Evolutionary conservation across 2,888 invertebrate species (phyloP), one percentile per base, ranked within the genome.

Genomic region (Podotricha telesiphe): DNA sequence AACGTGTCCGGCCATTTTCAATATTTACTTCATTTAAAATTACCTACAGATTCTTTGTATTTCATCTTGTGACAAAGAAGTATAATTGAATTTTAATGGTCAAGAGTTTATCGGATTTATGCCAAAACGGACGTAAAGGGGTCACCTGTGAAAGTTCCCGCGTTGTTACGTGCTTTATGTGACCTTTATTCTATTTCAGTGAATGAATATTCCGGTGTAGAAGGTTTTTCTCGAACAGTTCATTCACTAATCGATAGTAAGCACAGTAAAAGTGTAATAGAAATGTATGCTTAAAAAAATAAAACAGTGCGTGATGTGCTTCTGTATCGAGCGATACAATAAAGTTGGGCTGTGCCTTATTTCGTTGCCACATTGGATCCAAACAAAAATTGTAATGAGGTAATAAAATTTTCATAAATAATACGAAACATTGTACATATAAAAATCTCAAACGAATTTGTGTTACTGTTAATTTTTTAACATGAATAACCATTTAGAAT

Each of bases 291-390:
- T 55, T 74, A 62, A 68, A 68, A 47, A 40, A 58, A 42, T 64
- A 63, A 73, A 73, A 70, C 67, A 74, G 75, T 78, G 79, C 85
- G 86, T 86, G 80, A 87, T 88, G 87, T 83, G 80, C 77, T 76
- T 79, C 74, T 77, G 80, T 80, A 77, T 74, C 70, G 79, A 77
- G 73, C 76, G 74, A 71, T 78, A 79, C 72, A 77, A 78, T 80
- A 81, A 80, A 76, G 76, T 75, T 75, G 77, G 74, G 77, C 75
- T 74, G 77, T 76, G 77, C 73, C 72, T 75, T 75, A 75, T 76
- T 78, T 77, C 75, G 71, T 74, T 80, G 80, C 78, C 91, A 90
- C 88, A 87, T 92, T 92, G 91, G 92, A 92, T 90, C 78, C 86
- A 79, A 77, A 76, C 75, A 79, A 82, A 79, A 80, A 83, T 75